Base-by-base conservation (phyloP, 1,140 invertebrate genomes). In the Cryptotermes secundus region DNA sequence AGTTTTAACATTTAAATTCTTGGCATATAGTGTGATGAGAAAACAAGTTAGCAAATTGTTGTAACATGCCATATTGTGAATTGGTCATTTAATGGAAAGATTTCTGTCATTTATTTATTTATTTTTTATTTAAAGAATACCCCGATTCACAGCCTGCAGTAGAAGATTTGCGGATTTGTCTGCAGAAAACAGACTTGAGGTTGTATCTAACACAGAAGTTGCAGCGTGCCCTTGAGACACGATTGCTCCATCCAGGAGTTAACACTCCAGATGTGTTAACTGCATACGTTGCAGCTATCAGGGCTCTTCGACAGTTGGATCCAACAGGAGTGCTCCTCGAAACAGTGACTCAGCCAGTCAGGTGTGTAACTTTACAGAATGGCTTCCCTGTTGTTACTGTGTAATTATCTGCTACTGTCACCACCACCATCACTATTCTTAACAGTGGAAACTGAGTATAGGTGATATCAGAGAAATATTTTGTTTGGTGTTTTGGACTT, bases 221-320 rank as follows among this genome's bases (percentile, higher is more conserved):
- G 19, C 95, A 96, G 90, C 91, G 91, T 86, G 95, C 96, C 24
- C 89, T 97, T 79, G 95, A 96, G 91, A 95, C 93, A 26, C 92
- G 96, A 87, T 90, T 98, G n/a, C 88, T 98, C 31, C 96, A 98
- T 90, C 96, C 96, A 26, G 98, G 97, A 85, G 98, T 99, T 0
- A 98, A 98, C 87, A 99, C 99, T n/a, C 94, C 96, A 72, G 98
- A 99, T 89, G 98, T 99, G 87, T 91, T 99, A 82, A 98, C 97
- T 42, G 98, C 98, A 0, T 99, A 99, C 89, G 96, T 99, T 34
- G 95, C 97, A 34, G 96, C 98, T 49, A 99, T 99, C 31, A 95
- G 97, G 89, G 93, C 98, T 9, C 92, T 99, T 53, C 93, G 96
- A 86, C 94, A 98, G 86, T 91, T 99, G 34, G 99, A 99, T 90